A percentile compares a stretch with the other conserved stretches of the same genome.
phyloP scores from a whole-genome alignment of 1,140 invertebrate genomes.

The Neodiprion virginianus region DNA sequence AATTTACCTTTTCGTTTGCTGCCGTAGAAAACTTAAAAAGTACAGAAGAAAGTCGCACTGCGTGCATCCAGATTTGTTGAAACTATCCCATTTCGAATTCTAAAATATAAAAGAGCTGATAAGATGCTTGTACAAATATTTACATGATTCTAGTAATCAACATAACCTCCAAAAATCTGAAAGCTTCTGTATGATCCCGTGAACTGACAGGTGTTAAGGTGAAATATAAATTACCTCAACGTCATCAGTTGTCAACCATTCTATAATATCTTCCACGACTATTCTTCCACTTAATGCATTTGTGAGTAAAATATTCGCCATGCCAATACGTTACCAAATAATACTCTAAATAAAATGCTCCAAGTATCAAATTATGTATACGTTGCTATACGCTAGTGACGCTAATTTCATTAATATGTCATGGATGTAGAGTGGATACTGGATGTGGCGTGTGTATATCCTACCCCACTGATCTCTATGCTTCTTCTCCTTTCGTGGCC shows the following conservation, averaged over 20 bases:
- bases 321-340: not conserved
- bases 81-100: constrained; percentile 13
- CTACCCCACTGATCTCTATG: too few relatives aligned
- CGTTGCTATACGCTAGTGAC: too few relatives aligned
- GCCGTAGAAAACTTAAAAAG: constrained; percentile 34
- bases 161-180: not conserved
- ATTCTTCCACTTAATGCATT: constrained; percentile 33
- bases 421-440: too few relatives aligned
- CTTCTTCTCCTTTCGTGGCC: too few relatives aligned
- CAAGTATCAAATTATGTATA: too few relatives aligned
- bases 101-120: constrained; percentile 10
- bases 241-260: constrained; percentile 40
- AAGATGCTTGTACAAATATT: constrained; percentile 22
- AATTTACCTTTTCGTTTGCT: constrained; percentile 38
- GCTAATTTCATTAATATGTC: too few relatives aligned
- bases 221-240: constrained; percentile 20
- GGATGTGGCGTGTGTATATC: too few relatives aligned
- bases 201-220: not conserved
- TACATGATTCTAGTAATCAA: constrained; percentile 12
- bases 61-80: constrained; percentile 16
- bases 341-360: too few relatives aligned
- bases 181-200: not conserved
- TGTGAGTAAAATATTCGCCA: constrained; percentile 1
- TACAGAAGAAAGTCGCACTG: constrained; percentile 32
- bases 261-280: constrained; percentile 30